A percentile compares a stretch with the other conserved stretches of the same genome.
phyloP scores from a whole-genome alignment of 2,113 vertebrate species.

The Numenius arquata region DNA sequence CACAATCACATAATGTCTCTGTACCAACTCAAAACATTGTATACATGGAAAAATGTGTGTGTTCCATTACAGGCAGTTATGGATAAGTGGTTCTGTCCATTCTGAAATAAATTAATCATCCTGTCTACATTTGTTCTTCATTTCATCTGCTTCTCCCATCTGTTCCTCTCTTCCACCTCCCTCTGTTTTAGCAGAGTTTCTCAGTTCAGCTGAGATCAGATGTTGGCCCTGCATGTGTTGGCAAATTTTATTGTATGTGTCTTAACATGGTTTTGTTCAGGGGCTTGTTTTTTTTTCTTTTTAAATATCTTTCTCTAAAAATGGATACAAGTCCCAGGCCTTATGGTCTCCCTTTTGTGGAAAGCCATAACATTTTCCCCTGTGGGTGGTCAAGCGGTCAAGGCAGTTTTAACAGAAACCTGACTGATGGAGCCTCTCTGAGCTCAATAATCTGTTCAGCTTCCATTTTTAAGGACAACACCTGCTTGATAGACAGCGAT shows the following conservation, averaged over 20 bases:
- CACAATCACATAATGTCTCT: background rate
- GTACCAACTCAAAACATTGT: background rate
- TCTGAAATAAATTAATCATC: conserved; percentile 13
- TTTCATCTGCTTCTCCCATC: conserved; percentile 13
- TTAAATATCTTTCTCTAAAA: background rate
- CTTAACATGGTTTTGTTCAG: background rate
- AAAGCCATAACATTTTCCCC: background rate
- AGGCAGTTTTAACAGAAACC: background rate
- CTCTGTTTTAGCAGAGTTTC: background rate
- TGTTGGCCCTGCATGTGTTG: background rate
- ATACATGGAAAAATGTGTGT: conserved; percentile 2
- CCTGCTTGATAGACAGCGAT: background rate
- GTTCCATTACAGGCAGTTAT: background rate
- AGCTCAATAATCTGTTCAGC: background rate
- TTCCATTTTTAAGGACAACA: background rate
- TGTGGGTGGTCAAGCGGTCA: background rate
- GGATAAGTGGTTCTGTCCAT: background rate
- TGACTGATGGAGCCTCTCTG: background rate
- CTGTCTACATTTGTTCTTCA: background rate
- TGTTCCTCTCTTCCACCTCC: background rate
- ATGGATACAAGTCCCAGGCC: background rate
- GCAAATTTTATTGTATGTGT: background rate
- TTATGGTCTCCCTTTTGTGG: background rate
- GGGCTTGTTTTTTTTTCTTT: background rate
- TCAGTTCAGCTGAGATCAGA: background rate